Percentiles rank a stretch among this genome's conserved stretches.
Evolutionary conservation across 2,797 vertebrate genomes (phyloP).

Genomic region (Chanos chanos): DNA sequence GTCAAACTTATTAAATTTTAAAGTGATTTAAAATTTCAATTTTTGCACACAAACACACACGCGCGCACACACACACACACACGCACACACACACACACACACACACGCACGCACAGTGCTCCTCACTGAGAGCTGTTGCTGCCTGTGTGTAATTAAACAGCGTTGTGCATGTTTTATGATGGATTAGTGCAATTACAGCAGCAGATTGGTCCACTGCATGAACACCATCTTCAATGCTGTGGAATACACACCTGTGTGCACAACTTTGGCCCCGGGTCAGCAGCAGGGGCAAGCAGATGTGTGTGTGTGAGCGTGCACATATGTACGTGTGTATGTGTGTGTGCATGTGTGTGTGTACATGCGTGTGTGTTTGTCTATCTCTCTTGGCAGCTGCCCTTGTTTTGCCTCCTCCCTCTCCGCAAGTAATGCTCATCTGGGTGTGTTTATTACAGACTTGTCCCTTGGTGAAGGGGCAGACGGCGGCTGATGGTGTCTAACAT

Average conservation of each 20-base stretch:
- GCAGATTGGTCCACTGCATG: neutral
- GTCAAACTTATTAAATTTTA: no score
- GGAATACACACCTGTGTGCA: neutral
- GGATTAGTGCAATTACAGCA: slow-evolving; percentile 7
- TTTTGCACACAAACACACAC: neutral
- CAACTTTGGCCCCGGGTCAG: slow-evolving; percentile 7
- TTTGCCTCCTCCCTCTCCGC: neutral
- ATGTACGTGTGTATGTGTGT: neutral
- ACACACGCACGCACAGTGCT: neutral
- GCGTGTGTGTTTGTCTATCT: no score
- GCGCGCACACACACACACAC: neutral
- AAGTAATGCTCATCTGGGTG: neutral
- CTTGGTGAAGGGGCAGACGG: slow-evolving; percentile 6
- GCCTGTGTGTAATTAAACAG: slow-evolving; percentile 8
- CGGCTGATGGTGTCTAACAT: slow-evolving; percentile 16
- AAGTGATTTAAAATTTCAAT: no score
- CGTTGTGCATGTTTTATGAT: slow-evolving; percentile 3
- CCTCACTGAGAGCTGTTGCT: neutral
- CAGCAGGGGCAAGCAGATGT: no score
- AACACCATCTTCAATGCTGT: neutral
- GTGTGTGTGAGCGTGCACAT: neutral
- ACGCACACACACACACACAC: neutral
- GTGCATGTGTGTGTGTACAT: neutral
- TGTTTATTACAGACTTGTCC: slow-evolving; percentile 14
- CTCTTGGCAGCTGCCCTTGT: no score